Base-by-base conservation (phyloP, 1,140 invertebrate genomes). In the Pantala flavescens region DNA sequence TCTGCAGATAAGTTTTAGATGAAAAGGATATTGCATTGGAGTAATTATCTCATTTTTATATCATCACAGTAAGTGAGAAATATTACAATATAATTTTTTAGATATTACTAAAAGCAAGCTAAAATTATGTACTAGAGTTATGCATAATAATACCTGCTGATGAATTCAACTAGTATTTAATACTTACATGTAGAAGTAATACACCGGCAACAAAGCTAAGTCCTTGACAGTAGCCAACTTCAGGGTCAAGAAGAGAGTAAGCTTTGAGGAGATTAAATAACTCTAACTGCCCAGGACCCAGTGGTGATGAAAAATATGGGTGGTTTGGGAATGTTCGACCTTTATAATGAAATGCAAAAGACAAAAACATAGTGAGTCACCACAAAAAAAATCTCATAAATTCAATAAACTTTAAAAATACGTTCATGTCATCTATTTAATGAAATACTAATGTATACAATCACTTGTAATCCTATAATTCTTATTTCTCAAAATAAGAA, bases 181-280 rank as follows among this genome's bases (percentile, higher is more conserved):
- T 24, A 86, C 90, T 91, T 84, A 97, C 95, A 84, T 98, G 97
- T 76, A 98, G 86, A 3, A 98, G 84, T 3, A 98, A 84, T 7
- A 98, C 89, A 12, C 95, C 96, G 77, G 94, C 96, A 19, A 98
- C 93, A 80, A 98, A 98, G 79, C 94, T 96, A 7, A 98, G 86
- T 0, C 97, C 97, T 83, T 98, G 96, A 78, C 95, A 96, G 83
- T 98, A 98, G 0, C 95, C 96, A 9, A 98, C 92, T 82, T 98
- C 94, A 16, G 91, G 90, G 82, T 99, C 97, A 11, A 97, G 82
- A 10, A 99, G 85, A 0, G 96, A 98, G 81, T 98, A 98, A 0
- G 97, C 96, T 83, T 98, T 98, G 0, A 98, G 84, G 10, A 98
- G 83, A 84, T 98, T 98, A 82, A 97, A 98, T 0, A 99, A 83